Percentiles rank a stretch among this genome's conserved stretches.
phyloP scores from a whole-genome alignment of 1,140 invertebrate genomes.

The Oscheius sp. region DNA sequence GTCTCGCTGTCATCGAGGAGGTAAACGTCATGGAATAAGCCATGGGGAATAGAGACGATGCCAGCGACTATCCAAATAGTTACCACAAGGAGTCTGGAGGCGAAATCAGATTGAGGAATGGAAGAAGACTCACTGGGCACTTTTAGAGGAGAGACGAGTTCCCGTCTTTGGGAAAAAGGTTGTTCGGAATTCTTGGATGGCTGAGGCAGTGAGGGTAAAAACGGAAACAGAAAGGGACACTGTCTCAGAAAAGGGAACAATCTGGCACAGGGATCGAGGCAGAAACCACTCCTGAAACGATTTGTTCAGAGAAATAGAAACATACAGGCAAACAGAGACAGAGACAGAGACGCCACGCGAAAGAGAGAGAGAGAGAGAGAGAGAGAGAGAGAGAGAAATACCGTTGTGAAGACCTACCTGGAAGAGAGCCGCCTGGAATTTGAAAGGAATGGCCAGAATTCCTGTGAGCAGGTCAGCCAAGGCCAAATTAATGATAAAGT shows the following conservation, averaged over 20 bases:
- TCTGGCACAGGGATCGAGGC: conserved; percentile 62
- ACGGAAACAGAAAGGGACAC: conserved; percentile 66
- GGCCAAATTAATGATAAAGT: conserved; percentile 66
- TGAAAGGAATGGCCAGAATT: conserved; percentile 68
- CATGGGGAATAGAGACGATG: conserved; percentile 65
- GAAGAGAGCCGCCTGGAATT: conserved; percentile 68
- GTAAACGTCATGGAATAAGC: conserved; percentile 57
- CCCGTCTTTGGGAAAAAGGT: conserved; percentile 28
- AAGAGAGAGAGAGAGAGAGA: not conserved
- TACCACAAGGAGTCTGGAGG: conserved; percentile 44
- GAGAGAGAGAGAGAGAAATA: not conserved
- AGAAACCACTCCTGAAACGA: conserved; percentile 34
- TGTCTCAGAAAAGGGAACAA: conserved; percentile 66
- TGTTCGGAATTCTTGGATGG: conserved; percentile 64
- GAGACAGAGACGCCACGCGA: too few relatives aligned
- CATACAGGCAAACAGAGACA: too few relatives aligned
- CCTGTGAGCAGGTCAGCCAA: conserved; percentile 66
- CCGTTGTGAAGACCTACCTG: conserved; percentile 15
- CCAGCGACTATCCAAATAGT: conserved; percentile 65
- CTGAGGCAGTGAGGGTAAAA: conserved; percentile 66
- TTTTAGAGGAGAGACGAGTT: conserved; percentile 16
- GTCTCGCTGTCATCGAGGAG: conserved; percentile 14
- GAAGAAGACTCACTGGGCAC: conserved; percentile 13
- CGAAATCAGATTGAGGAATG: not conserved
- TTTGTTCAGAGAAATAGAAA: not conserved